Evolutionary conservation across 2,888 invertebrate genomes (phyloP), one percentile per base, ranked within the genome.

Genomic region (Drosophila dives): DNA sequence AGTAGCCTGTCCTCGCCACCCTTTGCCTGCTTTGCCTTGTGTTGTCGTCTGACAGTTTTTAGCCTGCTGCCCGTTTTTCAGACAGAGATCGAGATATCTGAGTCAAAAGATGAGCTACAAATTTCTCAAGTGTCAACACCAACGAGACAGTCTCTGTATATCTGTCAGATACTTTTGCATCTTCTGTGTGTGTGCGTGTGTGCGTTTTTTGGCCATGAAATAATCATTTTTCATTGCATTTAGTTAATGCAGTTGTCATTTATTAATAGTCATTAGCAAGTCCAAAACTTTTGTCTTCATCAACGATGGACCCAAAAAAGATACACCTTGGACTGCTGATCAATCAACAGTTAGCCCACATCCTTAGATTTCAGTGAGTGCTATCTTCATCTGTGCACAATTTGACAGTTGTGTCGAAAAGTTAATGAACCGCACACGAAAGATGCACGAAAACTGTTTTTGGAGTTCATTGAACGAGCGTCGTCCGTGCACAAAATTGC

Each of bases 51-150:
- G 45, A 15, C 45, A 45, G 45, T 23, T 45, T 45, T 45, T 45
- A 45, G 45, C 15, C 42, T 56, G 40, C 11, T n/a, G 42, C 56
- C 56, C 55, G 55, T 62, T 72, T 89, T 85, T 87, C 81, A 48
- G 51, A 72, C 59, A 48, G 51, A 72, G 64, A 88, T 82, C 86
- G 80, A 86, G 90, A 86, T 88, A 86, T 77, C 86, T 81, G 72
- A 67, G 77, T 74, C 87, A 89, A 77, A 83, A 86, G 90, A 87
- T 90, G 91, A 92, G 86, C 92, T 89, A 92, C 92, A 92, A 92
- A 92, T 92, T 92, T 92, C 92, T 91, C 91, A 92, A 92, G 86
- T 92, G 92, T 92, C 92, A 92, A 92, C 92, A 92, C 92, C 89
- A 89, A 80, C 87, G 75, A 78, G 66, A 53, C 42, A 65, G 50